Evolutionary conservation across 2,113 vertebrate species (phyloP), one percentile per base, ranked within the genome.

Genomic region (Lagopus leucura): DNA sequence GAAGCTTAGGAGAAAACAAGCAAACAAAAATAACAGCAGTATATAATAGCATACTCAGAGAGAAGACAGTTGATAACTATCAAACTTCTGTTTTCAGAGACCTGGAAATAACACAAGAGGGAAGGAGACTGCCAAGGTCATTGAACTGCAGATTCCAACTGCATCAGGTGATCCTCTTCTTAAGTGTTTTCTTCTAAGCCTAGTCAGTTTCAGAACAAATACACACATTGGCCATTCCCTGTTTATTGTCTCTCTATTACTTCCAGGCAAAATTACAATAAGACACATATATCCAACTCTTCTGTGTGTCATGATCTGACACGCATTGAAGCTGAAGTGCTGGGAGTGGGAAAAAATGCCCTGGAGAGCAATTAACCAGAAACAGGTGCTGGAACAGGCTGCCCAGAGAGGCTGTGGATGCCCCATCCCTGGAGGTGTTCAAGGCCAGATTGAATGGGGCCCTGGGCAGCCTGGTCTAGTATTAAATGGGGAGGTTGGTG

Each of bases 81-180:
- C 72, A 74, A 67, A 75, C 20, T 38, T 25, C 24, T 88, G 27
- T 86, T 93, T 84, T 28, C 48, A 82, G 65, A 71, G 25, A 81
- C 66, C 45, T 81, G 87, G 70, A 90, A 90, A 69, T 77, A 70
- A 71, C 28, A 74, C 10, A 64, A 72, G 57, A 78, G 21, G 66
- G 28, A 86, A 72, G 70, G 55, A 88, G 38, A 54, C 24, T 66
- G 72, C 50, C 61, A 55, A 89, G 42, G 73, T 78, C 77, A 86
- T 61, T 71, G 38, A 94, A 69, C 16, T 1, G 2, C 38, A 60
- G 65, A 78, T 60, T 14, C 52, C 42, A 86, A 34, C 3, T 67
- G 42, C 32, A 81, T 66, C 76, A 83, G 69, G 55, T 83, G 69
- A 86, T 58, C 8, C 28, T 77, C 34, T 69, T 65, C 86, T 57